Conservation (phyloP, 2,797 vertebrate species). For the Kryptopterus vitreolus region DNA sequence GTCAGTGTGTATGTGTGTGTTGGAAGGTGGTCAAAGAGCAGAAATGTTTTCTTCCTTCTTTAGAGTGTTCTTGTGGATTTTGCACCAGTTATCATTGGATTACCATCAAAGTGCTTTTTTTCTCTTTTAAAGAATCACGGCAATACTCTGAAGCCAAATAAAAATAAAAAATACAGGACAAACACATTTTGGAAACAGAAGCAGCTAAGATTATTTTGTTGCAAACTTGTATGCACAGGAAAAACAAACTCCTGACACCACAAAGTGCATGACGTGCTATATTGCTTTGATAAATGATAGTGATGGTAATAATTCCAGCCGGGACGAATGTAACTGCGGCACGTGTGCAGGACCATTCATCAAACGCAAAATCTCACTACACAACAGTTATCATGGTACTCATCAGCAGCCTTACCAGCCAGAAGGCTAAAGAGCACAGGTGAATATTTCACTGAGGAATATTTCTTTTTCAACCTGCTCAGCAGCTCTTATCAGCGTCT, state of each 20-base stretch:
- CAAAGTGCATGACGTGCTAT: not conserved
- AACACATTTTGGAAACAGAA: slow-evolving; percentile 10
- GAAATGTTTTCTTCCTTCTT: slow-evolving; percentile 44
- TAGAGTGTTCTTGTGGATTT: slow-evolving; percentile 26
- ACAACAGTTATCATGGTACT: slow-evolving; percentile 7
- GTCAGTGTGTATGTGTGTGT: slow-evolving; percentile 5
- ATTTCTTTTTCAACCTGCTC: slow-evolving; percentile 30
- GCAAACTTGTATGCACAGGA: not conserved
- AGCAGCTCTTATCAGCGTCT: slow-evolving; percentile 21
- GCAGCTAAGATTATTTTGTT: not conserved
- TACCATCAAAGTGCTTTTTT: slow-evolving; percentile 30
- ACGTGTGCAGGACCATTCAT: not conserved
- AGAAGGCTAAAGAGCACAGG: slow-evolving; percentile 6
- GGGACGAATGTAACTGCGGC: not conserved
- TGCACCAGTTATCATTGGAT: slow-evolving; percentile 37
- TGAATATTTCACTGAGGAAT: slow-evolving; percentile 22
- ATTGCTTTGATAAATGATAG: slow-evolving; percentile 8
- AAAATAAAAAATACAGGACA: slow-evolving; percentile 19
- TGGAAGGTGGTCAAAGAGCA: slow-evolving; percentile 42
- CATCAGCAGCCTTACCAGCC: slow-evolving; percentile 4
- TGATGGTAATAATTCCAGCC: slow-evolving; percentile 6
- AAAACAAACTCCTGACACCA: slow-evolving; percentile 8
- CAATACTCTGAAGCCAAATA: slow-evolving; percentile 14
- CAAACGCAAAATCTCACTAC: slow-evolving; percentile 6
- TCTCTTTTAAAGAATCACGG: slow-evolving; percentile 35